Percentiles rank a stretch among this genome's conserved stretches.
These are phyloP conservation scores for Heteromurus nitidus DNA, from an alignment of 2,888 invertebrate species.

Conservation along the genomic window DNA sequence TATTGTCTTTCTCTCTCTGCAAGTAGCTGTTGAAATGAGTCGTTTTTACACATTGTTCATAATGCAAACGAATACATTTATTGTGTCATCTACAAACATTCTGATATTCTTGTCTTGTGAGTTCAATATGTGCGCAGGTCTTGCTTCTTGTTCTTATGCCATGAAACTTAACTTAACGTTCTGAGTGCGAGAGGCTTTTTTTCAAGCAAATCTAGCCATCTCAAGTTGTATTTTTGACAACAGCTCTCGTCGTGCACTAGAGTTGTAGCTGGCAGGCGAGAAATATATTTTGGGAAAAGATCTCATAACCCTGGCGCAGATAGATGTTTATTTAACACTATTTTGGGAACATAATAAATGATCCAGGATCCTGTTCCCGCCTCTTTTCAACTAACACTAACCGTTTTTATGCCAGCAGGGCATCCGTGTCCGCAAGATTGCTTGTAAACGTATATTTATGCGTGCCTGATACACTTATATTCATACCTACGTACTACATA, in stretches of 20 bases:
- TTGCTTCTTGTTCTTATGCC: too few relatives aligned
- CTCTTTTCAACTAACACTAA: neutral
- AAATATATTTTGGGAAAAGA: conserved; percentile 35
- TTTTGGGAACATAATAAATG: conserved; percentile 43
- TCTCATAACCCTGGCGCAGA: conserved; percentile 15
- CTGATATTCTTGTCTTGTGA: too few relatives aligned
- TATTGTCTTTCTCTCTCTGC: too few relatives aligned
- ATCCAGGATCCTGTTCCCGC: neutral
- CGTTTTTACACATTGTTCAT: too few relatives aligned
- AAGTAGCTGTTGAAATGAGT: too few relatives aligned
- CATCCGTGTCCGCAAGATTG: too few relatives aligned
- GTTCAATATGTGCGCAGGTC: too few relatives aligned
- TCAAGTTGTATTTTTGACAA: conserved; percentile 29
- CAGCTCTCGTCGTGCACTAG: conserved; percentile 13
- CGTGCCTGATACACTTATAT: too few relatives aligned
- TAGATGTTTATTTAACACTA: conserved; percentile 59
- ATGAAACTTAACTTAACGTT: neutral
- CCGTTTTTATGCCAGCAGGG: neutral
- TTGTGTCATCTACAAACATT: too few relatives aligned
- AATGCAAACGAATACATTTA: too few relatives aligned
- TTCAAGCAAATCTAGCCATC: conserved; percentile 17
- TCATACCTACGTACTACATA: too few relatives aligned
- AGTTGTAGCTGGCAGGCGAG: neutral
- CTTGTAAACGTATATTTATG: too few relatives aligned
- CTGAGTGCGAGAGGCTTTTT: neutral